These are phyloP conservation scores for Spheniscus humboldti DNA, from an alignment of 2,797 vertebrate species.

Conservation along the genomic window DNA sequence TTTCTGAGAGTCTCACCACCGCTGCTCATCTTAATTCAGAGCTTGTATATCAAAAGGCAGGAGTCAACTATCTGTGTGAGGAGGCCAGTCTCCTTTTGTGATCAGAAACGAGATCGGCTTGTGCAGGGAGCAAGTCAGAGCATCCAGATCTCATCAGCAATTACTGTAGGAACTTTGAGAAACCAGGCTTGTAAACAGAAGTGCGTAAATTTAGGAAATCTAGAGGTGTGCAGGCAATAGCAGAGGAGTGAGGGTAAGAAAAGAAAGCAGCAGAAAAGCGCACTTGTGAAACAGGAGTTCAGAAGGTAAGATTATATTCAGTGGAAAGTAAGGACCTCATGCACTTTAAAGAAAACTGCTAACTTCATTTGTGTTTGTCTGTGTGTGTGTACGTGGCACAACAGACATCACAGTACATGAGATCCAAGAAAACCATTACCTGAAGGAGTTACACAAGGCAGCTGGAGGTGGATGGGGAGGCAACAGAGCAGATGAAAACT, in stretches of 20 bases:
- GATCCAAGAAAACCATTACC: not conserved
- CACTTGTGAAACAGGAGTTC: not conserved
- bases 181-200: not conserved
- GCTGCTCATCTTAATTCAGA: not conserved
- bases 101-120: not conserved
- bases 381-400: conserved; percentile 10
- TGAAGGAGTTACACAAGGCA: conserved; percentile 58
- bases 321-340: not conserved
- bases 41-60: not conserved
- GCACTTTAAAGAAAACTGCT: not conserved
- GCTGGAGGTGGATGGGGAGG: conserved; percentile 54
- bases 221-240: not conserved
- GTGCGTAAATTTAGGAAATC: not conserved
- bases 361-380: not conserved
- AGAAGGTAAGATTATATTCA: not conserved
- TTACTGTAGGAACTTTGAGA: not conserved
- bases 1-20: not conserved
- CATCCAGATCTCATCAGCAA: not conserved
- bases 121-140: not conserved
- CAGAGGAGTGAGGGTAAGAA: not conserved
- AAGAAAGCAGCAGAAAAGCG: not conserved
- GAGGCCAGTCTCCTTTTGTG: not conserved
- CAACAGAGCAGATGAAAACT: conserved; percentile 42
- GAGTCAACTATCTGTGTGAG: not conserved
- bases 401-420: conserved; percentile 55